A percentile compares a stretch with the other conserved stretches of the same genome.
phyloP scores from a whole-genome alignment of 2,888 invertebrate species.

The Drosophila gaucha region DNA sequence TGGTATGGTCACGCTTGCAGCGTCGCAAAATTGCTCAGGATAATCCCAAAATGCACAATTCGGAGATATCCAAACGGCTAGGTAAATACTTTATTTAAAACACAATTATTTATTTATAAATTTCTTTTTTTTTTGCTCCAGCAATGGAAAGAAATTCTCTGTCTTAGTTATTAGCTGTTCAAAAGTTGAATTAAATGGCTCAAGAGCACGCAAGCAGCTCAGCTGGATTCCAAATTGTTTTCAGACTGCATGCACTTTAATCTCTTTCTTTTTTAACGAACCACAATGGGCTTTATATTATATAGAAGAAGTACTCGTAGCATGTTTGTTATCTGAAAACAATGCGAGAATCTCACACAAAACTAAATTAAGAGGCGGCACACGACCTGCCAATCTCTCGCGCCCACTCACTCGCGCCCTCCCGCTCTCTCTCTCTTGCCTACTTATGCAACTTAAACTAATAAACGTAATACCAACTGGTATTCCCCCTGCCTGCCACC shows the following conservation, averaged over 20 bases:
- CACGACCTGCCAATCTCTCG: slow-evolving; percentile 78
- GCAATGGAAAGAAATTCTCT: not conserved
- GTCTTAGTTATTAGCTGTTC: not conserved
- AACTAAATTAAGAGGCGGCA: slow-evolving; percentile 79
- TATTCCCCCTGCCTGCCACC: slow-evolving; percentile 19
- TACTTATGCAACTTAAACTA: slow-evolving; percentile 74
- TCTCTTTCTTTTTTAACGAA: slow-evolving; percentile 23
- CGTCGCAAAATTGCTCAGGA: slow-evolving; percentile 98
- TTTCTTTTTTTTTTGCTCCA: not conserved
- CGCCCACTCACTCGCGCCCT: slow-evolving; percentile 47
- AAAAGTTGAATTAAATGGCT: slow-evolving; percentile 10
- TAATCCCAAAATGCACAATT: slow-evolving; percentile 99
- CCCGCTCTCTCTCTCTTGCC: not conserved
- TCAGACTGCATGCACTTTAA: slow-evolving; percentile 13
- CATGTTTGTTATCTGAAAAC: slow-evolving; percentile 67
- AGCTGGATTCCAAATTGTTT: slow-evolving; percentile 20
- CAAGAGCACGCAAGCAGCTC: slow-evolving; percentile 13
- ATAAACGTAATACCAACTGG: slow-evolving; percentile 70
- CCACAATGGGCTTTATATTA: slow-evolving; percentile 43
- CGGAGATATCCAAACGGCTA: slow-evolving; percentile 96
- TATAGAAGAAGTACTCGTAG: slow-evolving; percentile 23
- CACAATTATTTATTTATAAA: not conserved
- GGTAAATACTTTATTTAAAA: slow-evolving; percentile 90
- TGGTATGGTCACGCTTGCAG: slow-evolving; percentile 98
- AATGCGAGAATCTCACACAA: slow-evolving; percentile 67